Evolutionary conservation across 2,888 invertebrate genomes (phyloP).

Genomic region (Dicyrtoma fusca): DNA sequence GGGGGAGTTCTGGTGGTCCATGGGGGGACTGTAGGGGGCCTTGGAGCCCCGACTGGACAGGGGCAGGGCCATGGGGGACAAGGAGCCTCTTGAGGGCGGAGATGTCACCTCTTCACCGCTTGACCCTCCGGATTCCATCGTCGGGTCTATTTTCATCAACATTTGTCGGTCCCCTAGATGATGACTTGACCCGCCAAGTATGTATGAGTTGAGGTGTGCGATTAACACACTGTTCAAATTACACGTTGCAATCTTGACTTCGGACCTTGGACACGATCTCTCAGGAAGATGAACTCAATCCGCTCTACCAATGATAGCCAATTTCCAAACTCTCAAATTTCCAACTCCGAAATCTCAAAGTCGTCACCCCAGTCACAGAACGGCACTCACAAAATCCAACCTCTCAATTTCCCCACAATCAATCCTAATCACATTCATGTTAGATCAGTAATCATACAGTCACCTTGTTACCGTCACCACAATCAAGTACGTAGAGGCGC

Average conservation of each 20-base stretch:
- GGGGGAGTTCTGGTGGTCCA: constrained; percentile 63
- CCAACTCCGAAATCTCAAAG: no score
- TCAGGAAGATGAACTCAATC: no score
- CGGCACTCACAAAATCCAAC: no score
- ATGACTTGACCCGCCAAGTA: constrained; percentile 34
- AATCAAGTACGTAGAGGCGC: no score
- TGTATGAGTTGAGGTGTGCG: constrained; percentile 48
- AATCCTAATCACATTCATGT: no score
- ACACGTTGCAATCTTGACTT: constrained; percentile 48
- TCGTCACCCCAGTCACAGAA: no score
- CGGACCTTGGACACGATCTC: neutral
- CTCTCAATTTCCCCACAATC: no score
- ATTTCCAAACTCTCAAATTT: no score
- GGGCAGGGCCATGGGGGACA: constrained; percentile 55
- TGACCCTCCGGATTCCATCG: constrained; percentile 57
- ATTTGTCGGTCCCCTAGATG: constrained; percentile 44
- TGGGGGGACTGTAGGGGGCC: constrained; percentile 52
- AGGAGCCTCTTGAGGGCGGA: constrained; percentile 54
- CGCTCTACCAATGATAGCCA: no score
- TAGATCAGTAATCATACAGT: no score
- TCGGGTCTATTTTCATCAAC: constrained; percentile 57
- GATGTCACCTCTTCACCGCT: constrained; percentile 56
- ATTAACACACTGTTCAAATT: constrained; percentile 48
- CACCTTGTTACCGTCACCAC: no score
- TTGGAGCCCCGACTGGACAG: constrained; percentile 46